Evolutionary conservation across 2,888 invertebrate species (phyloP).

Genomic region (Gandaritis pyraliata): DNA sequence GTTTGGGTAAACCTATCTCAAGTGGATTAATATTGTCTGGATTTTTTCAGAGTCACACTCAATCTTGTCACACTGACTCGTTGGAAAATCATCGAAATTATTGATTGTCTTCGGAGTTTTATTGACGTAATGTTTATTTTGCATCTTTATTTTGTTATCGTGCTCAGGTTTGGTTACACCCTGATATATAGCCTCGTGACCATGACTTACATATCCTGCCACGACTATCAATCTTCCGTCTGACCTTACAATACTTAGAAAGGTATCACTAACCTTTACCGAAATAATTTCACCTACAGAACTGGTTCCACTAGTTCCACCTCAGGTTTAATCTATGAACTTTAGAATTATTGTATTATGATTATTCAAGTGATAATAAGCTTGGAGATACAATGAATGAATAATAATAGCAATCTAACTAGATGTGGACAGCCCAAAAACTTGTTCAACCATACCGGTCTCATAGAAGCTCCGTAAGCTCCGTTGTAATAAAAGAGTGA

Average conservation of each 20-base stretch:
- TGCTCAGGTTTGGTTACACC: constrained; percentile 23
- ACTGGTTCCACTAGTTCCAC: constrained; percentile 42
- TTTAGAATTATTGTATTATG: constrained; percentile 29
- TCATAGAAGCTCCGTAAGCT: neutral
- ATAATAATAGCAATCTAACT: constrained; percentile 46
- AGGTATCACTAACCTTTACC: constrained; percentile 63
- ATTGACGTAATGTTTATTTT: constrained; percentile 15
- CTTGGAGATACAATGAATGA: constrained; percentile 47
- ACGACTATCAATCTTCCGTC: constrained; percentile 47
- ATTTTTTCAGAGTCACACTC: no score
- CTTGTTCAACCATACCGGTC: constrained; percentile 38
- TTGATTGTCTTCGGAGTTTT: no score
- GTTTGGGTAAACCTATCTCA: no score
- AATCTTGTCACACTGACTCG: no score
- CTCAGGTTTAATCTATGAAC: constrained; percentile 33
- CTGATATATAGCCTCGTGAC: constrained; percentile 41
- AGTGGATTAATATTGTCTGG: no score
- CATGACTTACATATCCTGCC: constrained; percentile 51
- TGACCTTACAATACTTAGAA: constrained; percentile 67
- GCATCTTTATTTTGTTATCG: constrained; percentile 14
- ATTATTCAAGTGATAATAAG: constrained; percentile 55
- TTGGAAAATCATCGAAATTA: no score
- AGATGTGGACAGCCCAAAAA: constrained; percentile 40
- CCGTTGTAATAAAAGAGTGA: neutral
- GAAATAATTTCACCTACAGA: constrained; percentile 63